These are phyloP conservation scores for Agriopis leucophaearia DNA, from an alignment of 2,888 invertebrate species.

Conservation along the genomic window DNA sequence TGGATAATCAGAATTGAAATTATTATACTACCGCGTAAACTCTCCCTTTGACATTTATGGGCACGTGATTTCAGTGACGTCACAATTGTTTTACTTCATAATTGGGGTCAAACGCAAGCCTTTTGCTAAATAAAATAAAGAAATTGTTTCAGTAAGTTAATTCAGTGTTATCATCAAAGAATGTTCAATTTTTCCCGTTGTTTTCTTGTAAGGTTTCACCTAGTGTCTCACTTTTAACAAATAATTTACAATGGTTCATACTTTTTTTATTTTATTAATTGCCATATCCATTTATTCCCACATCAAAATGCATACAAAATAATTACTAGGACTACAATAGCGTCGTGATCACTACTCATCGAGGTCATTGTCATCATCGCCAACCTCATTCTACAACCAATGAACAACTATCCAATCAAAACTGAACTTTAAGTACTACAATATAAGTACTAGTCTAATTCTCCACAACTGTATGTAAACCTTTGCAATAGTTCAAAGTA, in stretches of 20 bases:
- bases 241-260: not conserved
- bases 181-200: no score
- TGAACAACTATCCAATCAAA: conserved; percentile 8
- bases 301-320: conserved; percentile 22
- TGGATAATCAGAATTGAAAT: no score
- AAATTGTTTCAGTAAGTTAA: no score
- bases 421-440: not conserved
- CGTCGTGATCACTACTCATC: conserved; percentile 48
- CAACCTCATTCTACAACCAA: conserved; percentile 4
- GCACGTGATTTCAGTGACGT: no score
- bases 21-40: no score
- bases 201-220: no score
- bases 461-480: not conserved
- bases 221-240: not conserved
- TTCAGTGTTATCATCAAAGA: no score
- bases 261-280: conserved; percentile 5
- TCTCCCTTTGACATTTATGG: no score
- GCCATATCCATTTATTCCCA: conserved; percentile 40
- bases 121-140: no score
- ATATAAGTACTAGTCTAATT: conserved; percentile 1
- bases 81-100: no score
- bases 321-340: conserved; percentile 28
- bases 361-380: conserved; percentile 52
- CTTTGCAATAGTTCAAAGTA: not conserved
- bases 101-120: no score